Evolutionary conservation across 2,113 vertebrate genomes (phyloP).

Genomic region (Chaenocephalus aceratus): DNA sequence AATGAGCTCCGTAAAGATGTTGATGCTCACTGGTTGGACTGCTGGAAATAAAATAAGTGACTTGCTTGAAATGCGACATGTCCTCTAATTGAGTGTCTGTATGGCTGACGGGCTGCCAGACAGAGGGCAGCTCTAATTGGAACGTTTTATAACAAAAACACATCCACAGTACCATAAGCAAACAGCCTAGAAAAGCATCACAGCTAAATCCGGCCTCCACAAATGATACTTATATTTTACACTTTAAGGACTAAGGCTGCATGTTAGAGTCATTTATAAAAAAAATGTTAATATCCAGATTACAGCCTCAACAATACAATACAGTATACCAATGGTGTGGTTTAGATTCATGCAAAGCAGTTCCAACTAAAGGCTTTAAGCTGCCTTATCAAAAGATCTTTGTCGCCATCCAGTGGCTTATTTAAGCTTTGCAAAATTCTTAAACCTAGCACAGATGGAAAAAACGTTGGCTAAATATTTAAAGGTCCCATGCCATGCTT

Average conservation of each 20-base stretch:
- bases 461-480: background rate
- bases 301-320: background rate
- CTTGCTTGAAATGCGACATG: slow-evolving; percentile 25
- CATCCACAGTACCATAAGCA: slow-evolving; percentile 22
- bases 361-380: background rate
- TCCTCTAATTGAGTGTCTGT: slow-evolving; percentile 46
- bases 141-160: slow-evolving; percentile 41
- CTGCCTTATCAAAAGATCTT: slow-evolving; percentile 12
- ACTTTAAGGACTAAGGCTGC: background rate
- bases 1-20: slow-evolving; percentile 21
- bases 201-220: background rate
- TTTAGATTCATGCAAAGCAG: background rate
- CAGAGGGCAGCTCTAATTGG: slow-evolving; percentile 67
- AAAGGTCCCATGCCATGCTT: too few relatives aligned
- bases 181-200: background rate
- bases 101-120: slow-evolving; percentile 50
- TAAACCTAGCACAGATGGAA: background rate
- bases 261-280: background rate
- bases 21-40: slow-evolving; percentile 1
- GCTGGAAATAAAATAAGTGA: slow-evolving; percentile 25
- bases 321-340: background rate
- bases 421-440: background rate
- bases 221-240: background rate
- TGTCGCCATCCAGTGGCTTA: slow-evolving; percentile 66
- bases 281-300: too few relatives aligned